Evolutionary conservation across 2,797 vertebrate species (phyloP).

Genomic region (Sciurus carolinensis): DNA sequence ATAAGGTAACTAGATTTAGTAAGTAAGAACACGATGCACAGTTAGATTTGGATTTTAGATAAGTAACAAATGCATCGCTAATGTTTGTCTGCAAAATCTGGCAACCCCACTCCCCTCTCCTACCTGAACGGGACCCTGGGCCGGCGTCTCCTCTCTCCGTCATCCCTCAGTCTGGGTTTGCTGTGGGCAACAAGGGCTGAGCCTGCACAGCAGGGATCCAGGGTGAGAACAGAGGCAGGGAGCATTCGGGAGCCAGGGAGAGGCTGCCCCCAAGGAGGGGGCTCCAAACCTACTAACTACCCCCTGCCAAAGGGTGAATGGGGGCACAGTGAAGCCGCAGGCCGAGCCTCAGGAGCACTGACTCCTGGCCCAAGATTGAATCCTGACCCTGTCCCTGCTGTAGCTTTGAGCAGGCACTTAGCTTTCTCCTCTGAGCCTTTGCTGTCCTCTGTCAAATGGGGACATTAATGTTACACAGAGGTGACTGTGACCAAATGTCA

Average conservation of each 20-base stretch:
- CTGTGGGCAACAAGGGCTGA: background rate
- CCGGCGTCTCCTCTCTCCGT: background rate
- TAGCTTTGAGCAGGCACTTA: background rate
- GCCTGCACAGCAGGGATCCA: background rate
- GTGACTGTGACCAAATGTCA: background rate
- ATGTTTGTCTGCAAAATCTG: background rate
- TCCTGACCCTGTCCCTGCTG: background rate
- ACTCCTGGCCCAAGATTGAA: background rate
- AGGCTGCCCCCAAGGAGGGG: background rate
- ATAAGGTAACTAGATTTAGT: background rate
- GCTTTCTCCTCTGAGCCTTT: background rate
- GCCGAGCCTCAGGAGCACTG: background rate
- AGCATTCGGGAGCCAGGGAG: background rate
- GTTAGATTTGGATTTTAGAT: background rate
- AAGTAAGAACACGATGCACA: background rate
- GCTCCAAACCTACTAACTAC: background rate
- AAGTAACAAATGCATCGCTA: background rate
- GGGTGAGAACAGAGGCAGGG: background rate
- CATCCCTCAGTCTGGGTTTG: no score
- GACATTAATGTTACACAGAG: background rate
- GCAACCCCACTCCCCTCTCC: background rate
- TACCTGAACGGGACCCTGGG: background rate
- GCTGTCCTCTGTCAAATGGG: background rate
- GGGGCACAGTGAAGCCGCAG: background rate
- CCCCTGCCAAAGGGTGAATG: background rate